These are phyloP conservation scores for Pteromalus puparum DNA, from an alignment of 1,140 invertebrate genomes.

Conservation along the genomic window DNA sequence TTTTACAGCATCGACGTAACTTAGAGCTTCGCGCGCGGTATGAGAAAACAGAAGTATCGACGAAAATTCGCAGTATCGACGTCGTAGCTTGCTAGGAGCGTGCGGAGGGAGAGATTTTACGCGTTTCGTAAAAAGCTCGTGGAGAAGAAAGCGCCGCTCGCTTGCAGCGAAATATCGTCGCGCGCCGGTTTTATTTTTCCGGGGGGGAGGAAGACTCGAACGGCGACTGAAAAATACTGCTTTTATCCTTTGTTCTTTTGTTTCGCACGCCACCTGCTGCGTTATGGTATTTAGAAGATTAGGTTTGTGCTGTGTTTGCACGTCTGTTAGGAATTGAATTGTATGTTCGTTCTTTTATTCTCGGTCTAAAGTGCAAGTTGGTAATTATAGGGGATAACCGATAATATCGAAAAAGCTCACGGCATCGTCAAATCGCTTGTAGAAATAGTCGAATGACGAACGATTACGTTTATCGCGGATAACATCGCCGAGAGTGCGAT, in stretches of 20 bases:
- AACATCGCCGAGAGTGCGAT: neutral
- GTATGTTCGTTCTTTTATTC: neutral
- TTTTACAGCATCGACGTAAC: too few relatives aligned
- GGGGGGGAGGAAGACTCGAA: neutral
- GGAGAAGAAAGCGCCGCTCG: too few relatives aligned
- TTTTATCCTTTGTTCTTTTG: neutral
- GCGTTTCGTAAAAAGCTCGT: neutral
- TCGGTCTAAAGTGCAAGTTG: neutral
- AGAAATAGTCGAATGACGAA: neutral
- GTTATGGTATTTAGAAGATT: neutral
- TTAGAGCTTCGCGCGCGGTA: too few relatives aligned
- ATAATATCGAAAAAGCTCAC: neutral
- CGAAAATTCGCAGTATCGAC: neutral
- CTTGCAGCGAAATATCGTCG: neutral
- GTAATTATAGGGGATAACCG: neutral
- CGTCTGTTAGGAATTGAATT: neutral
- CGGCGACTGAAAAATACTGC: neutral
- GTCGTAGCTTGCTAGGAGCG: neutral
- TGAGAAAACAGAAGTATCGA: neutral
- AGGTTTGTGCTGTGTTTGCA: neutral
- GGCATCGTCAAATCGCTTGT: neutral
- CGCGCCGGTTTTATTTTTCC: neutral
- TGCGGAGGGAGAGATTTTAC: neutral
- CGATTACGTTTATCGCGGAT: constrained; percentile 3
- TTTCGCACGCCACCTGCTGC: neutral